phyloP scores from a whole-genome alignment of 2,113 vertebrate species.

The Corythoichthys haematopterus region DNA sequence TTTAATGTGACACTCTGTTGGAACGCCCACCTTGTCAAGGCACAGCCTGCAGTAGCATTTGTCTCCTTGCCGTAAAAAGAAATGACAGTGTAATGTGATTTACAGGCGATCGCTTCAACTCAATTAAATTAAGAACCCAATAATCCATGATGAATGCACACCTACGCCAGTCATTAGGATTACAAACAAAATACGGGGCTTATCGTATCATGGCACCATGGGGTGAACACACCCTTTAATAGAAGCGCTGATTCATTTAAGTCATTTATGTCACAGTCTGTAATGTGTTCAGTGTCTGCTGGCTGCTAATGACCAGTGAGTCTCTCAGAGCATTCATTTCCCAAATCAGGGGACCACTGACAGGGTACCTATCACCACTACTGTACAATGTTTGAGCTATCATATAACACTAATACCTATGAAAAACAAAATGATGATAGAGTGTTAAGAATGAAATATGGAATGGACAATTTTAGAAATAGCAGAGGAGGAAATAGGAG shows the following conservation, averaged over 20 bases:
- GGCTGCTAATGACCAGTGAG: slow-evolving; percentile 62
- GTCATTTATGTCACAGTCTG: slow-evolving; percentile 68
- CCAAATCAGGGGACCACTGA: slow-evolving; percentile 32
- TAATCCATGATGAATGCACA: slow-evolving; percentile 76
- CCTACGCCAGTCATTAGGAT: slow-evolving; percentile 75
- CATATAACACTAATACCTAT: neutral
- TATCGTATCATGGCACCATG: slow-evolving; percentile 65
- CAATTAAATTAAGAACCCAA: slow-evolving; percentile 76
- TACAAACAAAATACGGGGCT: slow-evolving; percentile 73
- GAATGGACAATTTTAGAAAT: slow-evolving; percentile 9
- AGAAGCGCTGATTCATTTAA: slow-evolving; percentile 73
- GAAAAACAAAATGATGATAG: neutral
- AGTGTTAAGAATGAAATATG: slow-evolving; percentile 16
- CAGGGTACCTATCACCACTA: slow-evolving; percentile 6
- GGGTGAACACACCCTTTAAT: slow-evolving; percentile 69
- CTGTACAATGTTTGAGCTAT: neutral
- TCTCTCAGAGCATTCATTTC: slow-evolving; percentile 42
- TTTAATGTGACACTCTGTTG: slow-evolving; percentile 42
- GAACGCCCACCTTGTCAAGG: slow-evolving; percentile 65
- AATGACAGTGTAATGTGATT: slow-evolving; percentile 78
- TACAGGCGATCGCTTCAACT: slow-evolving; percentile 71
- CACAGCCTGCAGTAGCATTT: slow-evolving; percentile 59
- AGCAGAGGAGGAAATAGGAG: slow-evolving; percentile 10
- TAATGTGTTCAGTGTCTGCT: slow-evolving; percentile 58
- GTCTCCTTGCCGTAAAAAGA: slow-evolving; percentile 66